Conservation (phyloP, 2,113 vertebrate species). For the Felis chaus region DNA sequence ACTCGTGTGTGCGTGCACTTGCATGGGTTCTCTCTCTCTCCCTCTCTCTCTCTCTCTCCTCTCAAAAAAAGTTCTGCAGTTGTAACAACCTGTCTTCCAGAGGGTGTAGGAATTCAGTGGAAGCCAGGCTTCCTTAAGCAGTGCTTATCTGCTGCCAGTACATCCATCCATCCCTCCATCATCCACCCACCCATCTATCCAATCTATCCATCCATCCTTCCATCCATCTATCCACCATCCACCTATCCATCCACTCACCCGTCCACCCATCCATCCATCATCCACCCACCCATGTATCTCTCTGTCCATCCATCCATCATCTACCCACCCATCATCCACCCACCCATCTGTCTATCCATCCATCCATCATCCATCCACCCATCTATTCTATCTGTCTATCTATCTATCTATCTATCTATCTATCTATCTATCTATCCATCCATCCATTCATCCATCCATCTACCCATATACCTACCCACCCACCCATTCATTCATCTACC, state of each 20-base stretch:
- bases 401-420: no score
- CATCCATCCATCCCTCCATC: not conserved
- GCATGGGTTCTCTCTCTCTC: no score
- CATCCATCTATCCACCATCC: fast-evolving
- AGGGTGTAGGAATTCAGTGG: not conserved
- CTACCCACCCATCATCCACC: not conserved
- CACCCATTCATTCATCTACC: fast-evolving
- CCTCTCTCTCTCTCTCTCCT: no score
- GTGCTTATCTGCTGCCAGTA: not conserved
- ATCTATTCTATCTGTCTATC: not conserved
- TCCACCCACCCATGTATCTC: not conserved
- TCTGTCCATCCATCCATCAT: not conserved
- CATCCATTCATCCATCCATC: fast-evolving
- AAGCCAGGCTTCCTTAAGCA: not conserved
- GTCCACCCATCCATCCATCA: fast-evolving
- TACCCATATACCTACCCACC: fast-evolving
- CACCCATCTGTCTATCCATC: not conserved
- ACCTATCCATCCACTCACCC: fast-evolving
- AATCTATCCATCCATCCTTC: fast-evolving
- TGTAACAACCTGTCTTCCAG: not conserved
- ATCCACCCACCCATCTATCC: no score
- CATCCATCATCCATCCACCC: no score
- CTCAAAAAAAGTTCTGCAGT: not conserved
- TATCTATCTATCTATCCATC: no score
- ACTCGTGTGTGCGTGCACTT: no score